Evolutionary conservation across 2,888 invertebrate species (phyloP).

Genomic region (Tribolium freemani): DNA sequence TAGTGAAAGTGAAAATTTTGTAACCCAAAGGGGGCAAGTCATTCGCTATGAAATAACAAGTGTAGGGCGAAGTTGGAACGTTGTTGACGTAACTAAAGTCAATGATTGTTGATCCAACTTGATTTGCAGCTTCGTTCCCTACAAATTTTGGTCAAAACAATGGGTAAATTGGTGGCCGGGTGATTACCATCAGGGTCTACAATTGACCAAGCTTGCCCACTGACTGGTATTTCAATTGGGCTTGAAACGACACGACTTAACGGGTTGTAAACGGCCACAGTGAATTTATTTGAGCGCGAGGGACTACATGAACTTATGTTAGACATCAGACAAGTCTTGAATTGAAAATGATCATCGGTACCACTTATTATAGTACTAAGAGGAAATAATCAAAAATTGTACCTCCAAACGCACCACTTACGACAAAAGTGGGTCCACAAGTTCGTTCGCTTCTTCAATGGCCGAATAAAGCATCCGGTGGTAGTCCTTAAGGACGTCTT

Average conservation of each 20-base stretch:
- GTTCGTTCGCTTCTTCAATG: constrained; percentile 5
- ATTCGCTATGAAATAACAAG: constrained; percentile 41
- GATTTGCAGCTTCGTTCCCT: constrained; percentile 44
- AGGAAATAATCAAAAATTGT: not conserved
- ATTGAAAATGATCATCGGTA: constrained; percentile 48
- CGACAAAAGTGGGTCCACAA: constrained; percentile 20
- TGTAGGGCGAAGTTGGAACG: constrained; percentile 14
- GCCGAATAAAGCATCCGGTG: constrained; percentile 10
- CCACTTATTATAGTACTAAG: constrained; percentile 20
- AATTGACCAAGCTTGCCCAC: constrained; percentile 51
- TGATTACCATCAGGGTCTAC: constrained; percentile 40
- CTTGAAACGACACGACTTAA: constrained; percentile 70
- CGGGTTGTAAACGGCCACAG: constrained; percentile 76
- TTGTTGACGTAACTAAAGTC: constrained; percentile 43
- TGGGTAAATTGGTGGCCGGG: not conserved
- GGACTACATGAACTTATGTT: constrained; percentile 75
- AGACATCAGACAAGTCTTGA: constrained; percentile 71
- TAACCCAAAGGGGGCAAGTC: constrained; percentile 46
- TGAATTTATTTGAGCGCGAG: constrained; percentile 70
- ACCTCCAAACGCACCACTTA: not conserved
- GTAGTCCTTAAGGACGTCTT: constrained; percentile 92
- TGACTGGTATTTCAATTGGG: constrained; percentile 72
- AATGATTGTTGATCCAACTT: constrained; percentile 42
- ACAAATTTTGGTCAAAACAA: not conserved
- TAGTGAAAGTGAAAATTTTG: constrained; percentile 35